Evolutionary conservation across 2,888 invertebrate genomes (phyloP).

Genomic region (Dynastes grantii): DNA sequence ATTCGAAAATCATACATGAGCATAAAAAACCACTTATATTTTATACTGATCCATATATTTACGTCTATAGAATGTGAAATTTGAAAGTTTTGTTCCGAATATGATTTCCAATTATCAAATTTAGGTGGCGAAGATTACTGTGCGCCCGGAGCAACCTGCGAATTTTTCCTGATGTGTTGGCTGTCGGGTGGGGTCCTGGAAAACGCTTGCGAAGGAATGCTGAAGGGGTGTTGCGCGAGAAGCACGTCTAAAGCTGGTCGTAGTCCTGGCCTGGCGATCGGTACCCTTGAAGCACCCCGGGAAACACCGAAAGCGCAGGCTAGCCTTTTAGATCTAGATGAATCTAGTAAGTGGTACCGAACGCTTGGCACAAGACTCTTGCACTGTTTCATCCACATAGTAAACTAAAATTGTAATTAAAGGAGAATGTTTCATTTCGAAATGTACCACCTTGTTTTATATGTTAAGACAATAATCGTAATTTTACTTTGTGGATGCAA

Average conservation of each 20-base stretch:
- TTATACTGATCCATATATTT: no score
- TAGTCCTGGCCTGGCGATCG: constrained; percentile 78
- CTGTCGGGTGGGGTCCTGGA: constrained; percentile 90
- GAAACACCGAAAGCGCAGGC: constrained; percentile 75
- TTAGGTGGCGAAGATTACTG: constrained; percentile 73
- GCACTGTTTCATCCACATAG: constrained; percentile 49
- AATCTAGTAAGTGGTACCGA: constrained; percentile 67
- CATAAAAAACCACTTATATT: no score
- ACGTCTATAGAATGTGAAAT: no score
- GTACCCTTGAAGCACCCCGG: constrained; percentile 74
- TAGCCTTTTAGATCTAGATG: constrained; percentile 71
- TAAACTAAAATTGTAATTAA: constrained; percentile 18
- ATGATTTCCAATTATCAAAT: constrained; percentile 29
- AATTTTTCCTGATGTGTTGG: constrained; percentile 95
- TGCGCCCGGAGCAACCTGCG: constrained; percentile 85
- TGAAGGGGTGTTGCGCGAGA: constrained; percentile 91
- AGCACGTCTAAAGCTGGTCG: constrained; percentile 78
- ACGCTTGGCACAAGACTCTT: constrained; percentile 58
- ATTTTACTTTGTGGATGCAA: constrained; percentile 33
- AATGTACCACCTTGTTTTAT: no score
- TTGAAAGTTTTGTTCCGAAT: constrained; percentile 32
- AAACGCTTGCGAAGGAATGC: constrained; percentile 82
- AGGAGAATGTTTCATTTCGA: background rate
- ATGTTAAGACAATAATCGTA: background rate
- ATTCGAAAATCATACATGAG: no score